Evolutionary conservation across 2,797 vertebrate genomes (phyloP), one percentile per base, ranked within the genome.

Genomic region (Ctenosaura bakeri): DNA sequence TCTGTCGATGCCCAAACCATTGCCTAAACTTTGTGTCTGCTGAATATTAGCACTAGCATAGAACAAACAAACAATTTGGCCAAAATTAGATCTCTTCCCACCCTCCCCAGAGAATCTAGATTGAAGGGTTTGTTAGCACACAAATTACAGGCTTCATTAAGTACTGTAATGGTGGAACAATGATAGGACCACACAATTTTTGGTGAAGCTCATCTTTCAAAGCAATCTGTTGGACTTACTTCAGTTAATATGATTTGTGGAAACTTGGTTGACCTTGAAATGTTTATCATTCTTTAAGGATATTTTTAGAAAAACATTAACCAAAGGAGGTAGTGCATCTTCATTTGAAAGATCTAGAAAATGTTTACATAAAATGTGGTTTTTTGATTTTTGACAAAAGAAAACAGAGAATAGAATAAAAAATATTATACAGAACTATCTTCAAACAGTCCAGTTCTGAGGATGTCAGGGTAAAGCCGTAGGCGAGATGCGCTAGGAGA

Each of bases 61-160:
- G 87, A 89, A 85, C 92, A 90, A 90, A 88, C 18, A 91, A 88
- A 90, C 18, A 73, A 46, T 88, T 92, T 93, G n/a, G 52, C 50
- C 93, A 64, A 88, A 74, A 32, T 89, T 22, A 13, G 0, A 38
- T 69, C 29, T 69, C 50, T 81, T 24, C 50, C 5, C 90, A 64
- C 91, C 91, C 89, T 35, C 20, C 46, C 4, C 81, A 18, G 77
- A 6, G 1, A 71, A 6, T 62, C 24, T 2, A 64, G 35, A 76
- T 74, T 89, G 64, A 71, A 94, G 81, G 35, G 0, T 88, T 88
- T 32, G 20, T 18, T 88, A 78, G 29, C 3, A 92, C 92, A 83
- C 94, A 93, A 94, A 32, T 78, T 69, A 12, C 84, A 46, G 90
- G 84, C 8, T 73, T 86, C 86, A 24, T 78, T 59, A 88, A 86